Percentiles rank a stretch among this genome's conserved stretches.
Evolutionary conservation across 1,140 invertebrate species (phyloP).

Genomic region (Leucophenga varia): DNA sequence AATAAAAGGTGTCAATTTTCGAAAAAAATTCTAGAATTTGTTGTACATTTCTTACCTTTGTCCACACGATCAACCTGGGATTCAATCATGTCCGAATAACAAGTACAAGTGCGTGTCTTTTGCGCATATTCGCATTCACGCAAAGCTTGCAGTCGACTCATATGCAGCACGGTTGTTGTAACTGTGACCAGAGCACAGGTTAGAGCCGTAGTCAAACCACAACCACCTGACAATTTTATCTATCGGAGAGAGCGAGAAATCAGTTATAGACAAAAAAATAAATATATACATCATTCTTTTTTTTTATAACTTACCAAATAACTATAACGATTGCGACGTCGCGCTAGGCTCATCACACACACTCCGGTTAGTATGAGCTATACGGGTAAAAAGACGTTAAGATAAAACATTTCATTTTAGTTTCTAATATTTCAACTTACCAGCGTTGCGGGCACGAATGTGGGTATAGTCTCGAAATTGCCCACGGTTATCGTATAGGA

Average conservation of each 20-base stretch:
- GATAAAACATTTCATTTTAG: not conserved
- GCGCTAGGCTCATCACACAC: conserved; percentile 80
- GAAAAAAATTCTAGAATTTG: not conserved
- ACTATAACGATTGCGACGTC: conserved; percentile 80
- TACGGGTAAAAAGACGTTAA: conserved; percentile 40
- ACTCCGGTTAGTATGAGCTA: conserved; percentile 82
- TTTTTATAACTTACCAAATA: conserved; percentile 73
- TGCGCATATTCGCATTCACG: conserved; percentile 84
- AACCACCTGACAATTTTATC: conserved; percentile 84
- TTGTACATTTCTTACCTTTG: conserved; percentile 58
- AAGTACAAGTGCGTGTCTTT: conserved; percentile 74
- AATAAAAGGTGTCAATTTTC: not conserved
- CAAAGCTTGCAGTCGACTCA: conserved; percentile 84
- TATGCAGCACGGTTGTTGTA: conserved; percentile 89
- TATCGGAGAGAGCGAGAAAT: conserved; percentile 55
- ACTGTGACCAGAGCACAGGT: conserved; percentile 86
- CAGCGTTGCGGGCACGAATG: conserved; percentile 78
- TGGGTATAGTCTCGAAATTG: conserved; percentile 82
- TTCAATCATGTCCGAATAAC: conserved; percentile 68
- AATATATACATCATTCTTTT: too few relatives aligned
- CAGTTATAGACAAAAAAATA: too few relatives aligned
- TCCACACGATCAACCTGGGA: conserved; percentile 60
- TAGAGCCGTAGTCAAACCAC: conserved; percentile 78
- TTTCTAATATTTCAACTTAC: conserved; percentile 57
- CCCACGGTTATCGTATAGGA: conserved; percentile 78